Evolutionary conservation across 1,140 invertebrate genomes (phyloP).

Genomic region (Apis cerana): DNA sequence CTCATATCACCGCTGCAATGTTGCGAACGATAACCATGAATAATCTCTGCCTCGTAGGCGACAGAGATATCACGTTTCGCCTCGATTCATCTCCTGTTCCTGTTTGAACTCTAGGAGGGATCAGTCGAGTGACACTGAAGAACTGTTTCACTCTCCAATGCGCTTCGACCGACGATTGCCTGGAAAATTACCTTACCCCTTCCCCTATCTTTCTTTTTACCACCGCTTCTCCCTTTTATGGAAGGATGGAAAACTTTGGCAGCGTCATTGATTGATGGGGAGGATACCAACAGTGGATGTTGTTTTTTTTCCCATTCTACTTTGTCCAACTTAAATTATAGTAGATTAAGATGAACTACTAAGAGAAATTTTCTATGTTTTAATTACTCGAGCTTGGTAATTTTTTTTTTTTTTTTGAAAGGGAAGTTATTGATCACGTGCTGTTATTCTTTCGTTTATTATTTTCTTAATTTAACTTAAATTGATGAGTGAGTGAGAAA

Average conservation of each 20-base stretch:
- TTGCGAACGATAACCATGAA: constrained; percentile 44
- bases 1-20: neutral
- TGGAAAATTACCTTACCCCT: constrained; percentile 53
- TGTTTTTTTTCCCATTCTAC: neutral
- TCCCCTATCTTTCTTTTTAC: neutral
- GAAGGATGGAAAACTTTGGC: neutral
- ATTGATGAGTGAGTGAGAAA: too few relatives aligned
- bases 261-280: neutral
- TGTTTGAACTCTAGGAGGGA: constrained; percentile 54
- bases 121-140: constrained; percentile 61
- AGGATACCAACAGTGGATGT: neutral
- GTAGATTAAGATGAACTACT: neutral
- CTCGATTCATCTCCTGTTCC: constrained; percentile 50
- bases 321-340: neutral
- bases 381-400: neutral
- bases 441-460: too few relatives aligned
- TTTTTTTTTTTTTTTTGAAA: neutral
- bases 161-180: constrained; percentile 52
- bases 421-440: neutral
- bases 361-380: neutral
- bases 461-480: too few relatives aligned
- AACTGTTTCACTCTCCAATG: constrained; percentile 62
- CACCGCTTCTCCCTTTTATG: neutral
- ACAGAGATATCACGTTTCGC: constrained; percentile 49
- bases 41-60: constrained; percentile 46